Base-by-base conservation (phyloP, 2,797 vertebrate species). In the Paedocypris micromegethes region DNA sequence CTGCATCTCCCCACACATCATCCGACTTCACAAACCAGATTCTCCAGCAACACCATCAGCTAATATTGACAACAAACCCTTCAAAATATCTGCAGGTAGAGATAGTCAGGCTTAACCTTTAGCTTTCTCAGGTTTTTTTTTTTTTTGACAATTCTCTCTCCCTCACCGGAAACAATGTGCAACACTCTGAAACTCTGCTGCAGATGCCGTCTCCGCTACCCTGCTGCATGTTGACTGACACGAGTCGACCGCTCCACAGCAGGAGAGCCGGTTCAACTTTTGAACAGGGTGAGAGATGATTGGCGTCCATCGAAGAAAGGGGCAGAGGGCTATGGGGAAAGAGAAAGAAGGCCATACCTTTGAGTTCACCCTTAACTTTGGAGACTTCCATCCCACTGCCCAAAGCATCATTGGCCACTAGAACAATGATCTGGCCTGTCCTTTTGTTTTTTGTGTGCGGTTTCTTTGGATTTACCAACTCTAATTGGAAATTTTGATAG, bases 31-130 rank as follows among this genome's bases (percentile, higher is more conserved):
- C 9, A 39, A 55, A 42, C 61, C 55, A 45, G 42, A n/a, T 81
- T 83, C 82, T 73, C 72, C 75, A 74, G 82, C 85, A 84, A 84
- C 84, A 85, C 66, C 75, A 80, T 76, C 82, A 84, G 84, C 79
- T 81, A 82, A 78, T 80, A 79, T 72, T 74, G 77, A 84, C 82
- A 81, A 75, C 78, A 47, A 59, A 5, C 72, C 79, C 83, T 84
- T 85, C 71, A 82, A 79, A 81, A 86, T 81, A 86, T 84, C 72
- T 64, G 76, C 82, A 87, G 85, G 86, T 86, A 82, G 83, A 87
- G 83, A 66, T 64, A 23, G 23, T 74, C 57, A 77, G 59, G 47
- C 48, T 75, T 81, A 79, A 59, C 68, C 78, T 81, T 80, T 80
- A 76, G 81, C 83, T 86, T 43, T 43, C n/a, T 44, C 42, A 9